These are phyloP conservation scores for Tricholaema leucomelas DNA, from an alignment of 2,113 vertebrate genomes.

Conservation along the genomic window DNA sequence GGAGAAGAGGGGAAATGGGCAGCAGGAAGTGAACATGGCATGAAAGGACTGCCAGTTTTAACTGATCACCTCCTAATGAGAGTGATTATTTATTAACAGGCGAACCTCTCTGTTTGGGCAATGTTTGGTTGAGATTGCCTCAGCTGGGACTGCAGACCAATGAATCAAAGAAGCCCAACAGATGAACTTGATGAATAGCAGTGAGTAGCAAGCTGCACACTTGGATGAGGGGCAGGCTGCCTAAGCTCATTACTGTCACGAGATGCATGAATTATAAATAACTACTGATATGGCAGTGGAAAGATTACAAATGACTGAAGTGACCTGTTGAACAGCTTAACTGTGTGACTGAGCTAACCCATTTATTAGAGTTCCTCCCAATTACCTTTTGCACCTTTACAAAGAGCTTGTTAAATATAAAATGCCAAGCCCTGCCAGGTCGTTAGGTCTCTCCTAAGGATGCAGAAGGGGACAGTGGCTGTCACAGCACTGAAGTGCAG, in stretches of 20 bases:
- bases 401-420: neutral
- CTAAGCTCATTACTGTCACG: neutral
- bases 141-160: neutral
- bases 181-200: neutral
- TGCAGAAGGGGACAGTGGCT: neutral
- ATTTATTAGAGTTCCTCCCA: neutral
- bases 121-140: neutral
- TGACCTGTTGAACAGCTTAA: neutral
- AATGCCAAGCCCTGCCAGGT: neutral
- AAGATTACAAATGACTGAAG: neutral
- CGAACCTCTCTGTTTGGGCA: accelerated
- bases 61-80: neutral
- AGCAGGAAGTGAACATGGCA: accelerated
- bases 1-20: neutral
- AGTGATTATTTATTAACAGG: neutral
- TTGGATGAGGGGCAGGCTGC: accelerated
- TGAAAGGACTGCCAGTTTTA: neutral
- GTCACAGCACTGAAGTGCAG: neutral
- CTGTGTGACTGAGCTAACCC: neutral
- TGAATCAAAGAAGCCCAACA: neutral
- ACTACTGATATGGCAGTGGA: neutral
- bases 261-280: slow-evolving; percentile 34
- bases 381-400: neutral
- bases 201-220: neutral
- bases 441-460: accelerated